Percentiles rank a stretch among this genome's conserved stretches.
phyloP scores from a whole-genome alignment of 2,113 vertebrate genomes.

The Silurus meridionalis region DNA sequence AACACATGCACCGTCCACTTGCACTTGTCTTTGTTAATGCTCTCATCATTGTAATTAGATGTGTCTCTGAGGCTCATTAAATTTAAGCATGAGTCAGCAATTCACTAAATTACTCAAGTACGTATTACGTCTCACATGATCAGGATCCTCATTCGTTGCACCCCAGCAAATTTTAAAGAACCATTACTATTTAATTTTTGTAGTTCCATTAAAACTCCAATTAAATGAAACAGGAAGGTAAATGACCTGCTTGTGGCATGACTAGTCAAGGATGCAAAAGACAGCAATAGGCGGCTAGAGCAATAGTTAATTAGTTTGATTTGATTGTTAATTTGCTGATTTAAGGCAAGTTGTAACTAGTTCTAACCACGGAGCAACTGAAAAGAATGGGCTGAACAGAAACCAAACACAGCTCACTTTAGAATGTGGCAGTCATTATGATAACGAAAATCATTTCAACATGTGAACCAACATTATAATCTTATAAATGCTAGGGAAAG shows the following conservation, averaged over 20 bases:
- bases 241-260: not conserved
- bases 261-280: not conserved
- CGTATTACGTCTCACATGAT: not conserved
- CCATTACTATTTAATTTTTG: not conserved
- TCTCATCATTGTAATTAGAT: not conserved
- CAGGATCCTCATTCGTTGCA: not conserved
- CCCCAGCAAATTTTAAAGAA: constrained; percentile 8
- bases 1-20: not conserved
- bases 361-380: not conserved
- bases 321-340: not conserved
- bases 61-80: not conserved
- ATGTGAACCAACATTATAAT: not conserved
- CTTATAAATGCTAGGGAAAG: not conserved
- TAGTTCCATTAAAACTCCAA: not conserved
- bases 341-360: not conserved
- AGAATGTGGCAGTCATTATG: not conserved
- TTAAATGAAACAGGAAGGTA: not conserved
- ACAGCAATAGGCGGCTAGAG: not conserved
- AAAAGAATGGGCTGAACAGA: no score
- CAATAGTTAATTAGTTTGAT: not conserved
- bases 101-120: not conserved
- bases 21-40: not conserved
- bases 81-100: constrained; percentile 8
- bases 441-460: not conserved
- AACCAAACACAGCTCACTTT: not conserved